Conservation (phyloP, 1,140 invertebrate species). For the Euwallacea similis region DNA sequence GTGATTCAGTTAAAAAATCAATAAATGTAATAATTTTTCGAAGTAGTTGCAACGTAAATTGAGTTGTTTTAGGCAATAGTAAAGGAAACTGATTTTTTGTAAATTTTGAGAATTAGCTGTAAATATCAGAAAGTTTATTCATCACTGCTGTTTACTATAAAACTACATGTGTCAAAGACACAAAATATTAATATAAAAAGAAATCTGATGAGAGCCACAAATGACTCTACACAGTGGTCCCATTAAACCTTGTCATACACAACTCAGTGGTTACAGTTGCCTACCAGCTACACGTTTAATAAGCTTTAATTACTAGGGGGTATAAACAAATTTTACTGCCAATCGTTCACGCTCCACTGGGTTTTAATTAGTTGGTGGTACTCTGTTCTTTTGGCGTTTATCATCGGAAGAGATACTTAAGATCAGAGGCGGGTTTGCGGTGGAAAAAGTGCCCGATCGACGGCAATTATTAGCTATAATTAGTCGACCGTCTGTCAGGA, state of each 20-base stretch:
- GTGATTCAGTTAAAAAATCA: too few species aligned
- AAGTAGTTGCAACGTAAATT: too few species aligned
- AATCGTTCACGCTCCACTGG: conserved; percentile 28
- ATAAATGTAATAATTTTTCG: too few species aligned
- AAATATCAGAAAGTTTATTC: too few species aligned
- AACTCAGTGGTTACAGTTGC: neutral
- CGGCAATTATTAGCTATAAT: neutral
- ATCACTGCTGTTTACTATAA: too few species aligned
- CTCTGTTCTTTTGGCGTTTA: conserved; percentile 23
- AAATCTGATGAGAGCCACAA: too few species aligned
- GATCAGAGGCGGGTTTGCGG: conserved; percentile 13
- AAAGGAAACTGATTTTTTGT: too few species aligned
- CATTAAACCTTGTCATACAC: neutral
- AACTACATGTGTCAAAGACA: too few species aligned
- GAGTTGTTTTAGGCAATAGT: too few species aligned
- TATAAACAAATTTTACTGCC: conserved; percentile 35
- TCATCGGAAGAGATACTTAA: conserved; percentile 13
- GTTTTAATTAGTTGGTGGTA: conserved; percentile 27
- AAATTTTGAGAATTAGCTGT: too few species aligned
- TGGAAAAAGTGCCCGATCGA: conserved; percentile 8
- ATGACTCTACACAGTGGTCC: neutral
- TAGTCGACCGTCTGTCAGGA: conserved; percentile 4
- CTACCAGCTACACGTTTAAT: conserved; percentile 16
- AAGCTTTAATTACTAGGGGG: conserved; percentile 21
- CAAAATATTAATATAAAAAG: too few species aligned